A percentile compares a stretch with the other conserved stretches of the same genome.
Conservation (phyloP, 2,797 vertebrate species). For the Dicrostonyx torquatus region DNA sequence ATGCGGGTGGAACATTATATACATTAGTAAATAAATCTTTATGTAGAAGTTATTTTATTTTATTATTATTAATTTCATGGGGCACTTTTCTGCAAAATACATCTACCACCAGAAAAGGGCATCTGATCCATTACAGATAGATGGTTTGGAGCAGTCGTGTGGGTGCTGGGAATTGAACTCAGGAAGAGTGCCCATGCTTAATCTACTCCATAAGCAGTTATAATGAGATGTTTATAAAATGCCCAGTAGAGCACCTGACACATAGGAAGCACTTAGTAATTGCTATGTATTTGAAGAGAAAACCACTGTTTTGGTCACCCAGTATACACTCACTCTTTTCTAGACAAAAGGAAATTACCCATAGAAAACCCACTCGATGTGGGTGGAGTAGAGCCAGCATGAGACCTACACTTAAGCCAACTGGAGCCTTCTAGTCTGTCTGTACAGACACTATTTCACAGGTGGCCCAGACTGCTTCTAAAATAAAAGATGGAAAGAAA, state of each 20-base stretch:
- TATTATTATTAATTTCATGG: not conserved
- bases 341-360: slow-evolving; percentile 35
- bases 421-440: slow-evolving; percentile 8
- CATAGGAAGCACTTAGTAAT: not conserved
- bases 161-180: not conserved
- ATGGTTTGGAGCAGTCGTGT: not conserved
- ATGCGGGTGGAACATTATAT: no score
- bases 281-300: not conserved
- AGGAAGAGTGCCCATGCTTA: not conserved
- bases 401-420: slow-evolving; percentile 29
- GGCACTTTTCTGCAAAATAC: not conserved
- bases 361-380: not conserved
- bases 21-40: no score
- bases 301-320: not conserved
- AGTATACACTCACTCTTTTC: slow-evolving; percentile 17
- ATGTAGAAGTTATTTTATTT: no score
- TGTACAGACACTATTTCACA: not conserved
- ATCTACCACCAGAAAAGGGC: not conserved
- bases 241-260: not conserved
- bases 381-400: not conserved
- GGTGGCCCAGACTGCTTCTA: not conserved
- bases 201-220: not conserved
- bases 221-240: slow-evolving; percentile 20
- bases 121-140: not conserved
- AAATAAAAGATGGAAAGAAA: not conserved